Evolutionary conservation across 1,140 invertebrate species (phyloP).

Genomic region (Lanistes nyassanus): DNA sequence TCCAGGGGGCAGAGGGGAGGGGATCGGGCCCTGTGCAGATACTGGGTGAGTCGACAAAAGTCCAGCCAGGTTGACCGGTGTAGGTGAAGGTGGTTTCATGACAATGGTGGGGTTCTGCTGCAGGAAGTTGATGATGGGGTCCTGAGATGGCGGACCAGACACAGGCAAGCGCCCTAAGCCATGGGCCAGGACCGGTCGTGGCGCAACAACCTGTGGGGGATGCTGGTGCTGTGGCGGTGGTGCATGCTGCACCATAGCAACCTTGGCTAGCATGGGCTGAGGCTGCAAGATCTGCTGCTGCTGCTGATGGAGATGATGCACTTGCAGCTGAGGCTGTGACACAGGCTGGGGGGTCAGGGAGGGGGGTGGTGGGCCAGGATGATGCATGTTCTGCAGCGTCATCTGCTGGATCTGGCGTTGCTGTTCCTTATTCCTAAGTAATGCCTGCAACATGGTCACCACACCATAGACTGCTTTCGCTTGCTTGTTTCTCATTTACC

Average conservation of each 20-base stretch:
- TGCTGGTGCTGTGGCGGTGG: constrained; percentile 72
- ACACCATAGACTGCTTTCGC: too few relatives aligned
- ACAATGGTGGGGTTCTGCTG: constrained; percentile 62
- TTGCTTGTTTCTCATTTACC: too few relatives aligned
- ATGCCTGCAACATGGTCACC: constrained; percentile 53
- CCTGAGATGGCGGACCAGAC: constrained; percentile 68
- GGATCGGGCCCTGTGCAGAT: constrained; percentile 32
- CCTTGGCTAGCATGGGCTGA: constrained; percentile 1
- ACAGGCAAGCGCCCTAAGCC: constrained; percentile 14
- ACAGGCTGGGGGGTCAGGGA: constrained; percentile 72
- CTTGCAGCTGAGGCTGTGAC: constrained; percentile 77
- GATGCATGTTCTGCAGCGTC: constrained; percentile 47
- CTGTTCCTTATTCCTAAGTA: constrained; percentile 58
- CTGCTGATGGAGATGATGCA: constrained; percentile 70
- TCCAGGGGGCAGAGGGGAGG: constrained; percentile 42
- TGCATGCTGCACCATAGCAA: constrained; percentile 20
- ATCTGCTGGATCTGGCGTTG: constrained; percentile 57
- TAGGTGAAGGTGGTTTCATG: constrained; percentile 61
- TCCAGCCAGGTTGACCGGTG: constrained; percentile 33
- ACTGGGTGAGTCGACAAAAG: constrained; percentile 34
- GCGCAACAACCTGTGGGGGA: constrained; percentile 59
- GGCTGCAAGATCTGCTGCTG: constrained; percentile 24
- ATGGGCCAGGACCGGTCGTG: constrained; percentile 9
- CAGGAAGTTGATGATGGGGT: constrained; percentile 70
- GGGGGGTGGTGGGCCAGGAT: constrained; percentile 52